A percentile compares a stretch with the other conserved stretches of the same genome.
Evolutionary conservation across 2,888 invertebrate species (phyloP).

Genomic region (Clepsis dumicolana): DNA sequence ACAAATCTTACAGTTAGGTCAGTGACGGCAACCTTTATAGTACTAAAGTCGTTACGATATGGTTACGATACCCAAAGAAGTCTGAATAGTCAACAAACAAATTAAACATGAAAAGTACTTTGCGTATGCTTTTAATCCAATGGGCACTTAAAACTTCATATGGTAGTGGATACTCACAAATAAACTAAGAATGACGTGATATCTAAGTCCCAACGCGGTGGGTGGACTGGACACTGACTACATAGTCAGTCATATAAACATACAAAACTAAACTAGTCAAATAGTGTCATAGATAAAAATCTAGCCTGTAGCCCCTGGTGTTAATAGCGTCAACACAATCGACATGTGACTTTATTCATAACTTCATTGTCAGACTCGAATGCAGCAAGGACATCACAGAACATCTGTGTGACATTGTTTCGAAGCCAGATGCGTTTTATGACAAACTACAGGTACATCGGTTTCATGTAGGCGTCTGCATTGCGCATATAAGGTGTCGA

Average conservation of each 20-base stretch:
- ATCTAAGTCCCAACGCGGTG: neutral
- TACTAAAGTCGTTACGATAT: neutral
- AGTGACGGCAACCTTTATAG: neutral
- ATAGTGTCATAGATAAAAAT: slow-evolving; percentile 12
- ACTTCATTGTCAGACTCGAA: neutral
- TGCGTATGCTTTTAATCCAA: neutral
- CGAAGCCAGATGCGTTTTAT: slow-evolving; percentile 34
- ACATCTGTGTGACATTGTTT: slow-evolving; percentile 25
- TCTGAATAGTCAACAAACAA: neutral
- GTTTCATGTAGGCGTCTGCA: slow-evolving; percentile 25
- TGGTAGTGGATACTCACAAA: neutral
- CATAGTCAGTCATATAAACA: neutral
- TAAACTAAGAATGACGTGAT: slow-evolving; percentile 1
- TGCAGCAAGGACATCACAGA: slow-evolving; percentile 23
- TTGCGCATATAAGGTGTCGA: slow-evolving; percentile 25
- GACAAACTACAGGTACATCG: slow-evolving; percentile 12
- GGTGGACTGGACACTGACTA: neutral
- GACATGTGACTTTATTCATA: slow-evolving; percentile 18
- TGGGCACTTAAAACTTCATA: neutral
- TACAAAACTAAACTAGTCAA: neutral
- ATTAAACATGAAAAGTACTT: neutral
- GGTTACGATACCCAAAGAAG: neutral
- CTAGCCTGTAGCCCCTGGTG: slow-evolving; percentile 18
- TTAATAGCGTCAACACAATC: slow-evolving; percentile 30
- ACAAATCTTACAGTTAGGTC: slow-evolving; percentile 17